Conservation (phyloP, 1,140 invertebrate genomes). For the Hyposmocoma kahamanoa region DNA sequence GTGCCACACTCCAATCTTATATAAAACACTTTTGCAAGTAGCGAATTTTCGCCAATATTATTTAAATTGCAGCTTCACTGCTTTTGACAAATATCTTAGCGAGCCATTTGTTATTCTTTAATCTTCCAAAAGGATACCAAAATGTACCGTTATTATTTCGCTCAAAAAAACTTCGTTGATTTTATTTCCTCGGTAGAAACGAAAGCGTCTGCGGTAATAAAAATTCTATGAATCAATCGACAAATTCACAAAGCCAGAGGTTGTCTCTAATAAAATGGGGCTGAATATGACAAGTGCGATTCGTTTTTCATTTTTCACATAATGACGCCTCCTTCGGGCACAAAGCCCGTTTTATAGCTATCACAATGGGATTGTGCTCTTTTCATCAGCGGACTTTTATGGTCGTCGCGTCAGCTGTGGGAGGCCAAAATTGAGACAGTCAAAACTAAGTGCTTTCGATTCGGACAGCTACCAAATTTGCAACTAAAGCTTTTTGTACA, state of each 20-base stretch:
- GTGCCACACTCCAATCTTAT: slow-evolving; percentile 11
- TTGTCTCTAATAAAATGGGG: slow-evolving; percentile 32
- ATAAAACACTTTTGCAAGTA: no score
- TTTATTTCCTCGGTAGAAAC: no score
- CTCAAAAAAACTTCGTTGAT: no score
- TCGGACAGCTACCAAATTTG: slow-evolving; percentile 23
- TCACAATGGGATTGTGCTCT: slow-evolving; percentile 69
- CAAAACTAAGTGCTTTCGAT: slow-evolving; percentile 30
- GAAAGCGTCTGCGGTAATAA: no score
- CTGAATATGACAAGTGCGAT: slow-evolving; percentile 59
- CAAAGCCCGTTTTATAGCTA: slow-evolving; percentile 59
- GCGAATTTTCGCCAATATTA: no score
- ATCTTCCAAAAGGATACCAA: no score
- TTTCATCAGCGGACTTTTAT: slow-evolving; percentile 64
- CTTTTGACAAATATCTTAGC: no score
- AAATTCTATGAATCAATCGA: slow-evolving; percentile 18
- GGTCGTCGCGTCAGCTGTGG: slow-evolving; percentile 49
- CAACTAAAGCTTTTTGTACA: slow-evolving; percentile 16
- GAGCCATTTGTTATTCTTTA: no score
- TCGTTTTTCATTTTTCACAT: slow-evolving; percentile 65
- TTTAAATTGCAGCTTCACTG: no score
- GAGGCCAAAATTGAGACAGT: slow-evolving; percentile 60
- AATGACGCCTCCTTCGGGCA: slow-evolving; percentile 52
- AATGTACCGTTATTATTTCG: no score
- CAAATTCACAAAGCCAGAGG: slow-evolving; percentile 23